A percentile compares a stretch with the other conserved stretches of the same genome.
These are phyloP conservation scores for Strigamia transsilvanica DNA, from an alignment of 2,888 invertebrate species.

Conservation along the genomic window DNA sequence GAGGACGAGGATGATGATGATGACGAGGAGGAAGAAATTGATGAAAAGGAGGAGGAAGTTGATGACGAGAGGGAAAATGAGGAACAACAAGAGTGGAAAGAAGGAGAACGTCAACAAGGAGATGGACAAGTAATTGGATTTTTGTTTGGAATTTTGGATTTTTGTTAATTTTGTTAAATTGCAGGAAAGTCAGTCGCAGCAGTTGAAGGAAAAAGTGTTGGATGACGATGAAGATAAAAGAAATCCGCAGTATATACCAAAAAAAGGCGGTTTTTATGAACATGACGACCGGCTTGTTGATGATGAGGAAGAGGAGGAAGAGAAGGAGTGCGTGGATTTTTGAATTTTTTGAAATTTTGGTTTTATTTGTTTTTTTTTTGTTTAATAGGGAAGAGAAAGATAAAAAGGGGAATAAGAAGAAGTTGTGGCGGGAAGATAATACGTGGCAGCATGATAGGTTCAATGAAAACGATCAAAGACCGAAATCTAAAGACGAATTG, in stretches of 20 bases:
- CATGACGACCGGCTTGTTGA: slow-evolving; percentile 83
- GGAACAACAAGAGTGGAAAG: slow-evolving; percentile 61
- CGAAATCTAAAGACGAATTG: slow-evolving; percentile 85
- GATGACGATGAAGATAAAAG: slow-evolving; percentile 94
- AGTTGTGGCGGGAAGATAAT: slow-evolving; percentile 68
- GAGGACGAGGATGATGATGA: slow-evolving; percentile 61
- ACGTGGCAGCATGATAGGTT: slow-evolving; percentile 90
- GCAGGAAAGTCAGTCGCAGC: slow-evolving; percentile 57
- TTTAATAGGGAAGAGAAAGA: slow-evolving; percentile 45
- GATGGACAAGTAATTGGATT: slow-evolving; percentile 72
- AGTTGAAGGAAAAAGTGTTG: slow-evolving; percentile 69
- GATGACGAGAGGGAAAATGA: slow-evolving; percentile 59
- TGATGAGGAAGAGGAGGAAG: slow-evolving; percentile 69
- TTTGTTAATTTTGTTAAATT: slow-evolving; percentile 53
- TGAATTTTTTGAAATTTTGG: background rate
- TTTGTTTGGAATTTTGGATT: background rate
- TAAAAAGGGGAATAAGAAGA: slow-evolving; percentile 61
- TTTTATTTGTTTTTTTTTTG: background rate
- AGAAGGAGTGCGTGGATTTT: slow-evolving; percentile 53
- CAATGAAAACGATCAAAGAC: slow-evolving; percentile 80
- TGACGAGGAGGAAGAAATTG: too few relatives aligned
- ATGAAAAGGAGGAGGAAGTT: slow-evolving; percentile 59
- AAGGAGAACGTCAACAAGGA: slow-evolving; percentile 72
- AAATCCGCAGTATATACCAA: slow-evolving; percentile 97
- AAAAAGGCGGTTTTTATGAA: slow-evolving; percentile 94